These are phyloP conservation scores for Lissonota sp. DNA, from an alignment of 2,888 invertebrate species.

Conservation along the genomic window DNA sequence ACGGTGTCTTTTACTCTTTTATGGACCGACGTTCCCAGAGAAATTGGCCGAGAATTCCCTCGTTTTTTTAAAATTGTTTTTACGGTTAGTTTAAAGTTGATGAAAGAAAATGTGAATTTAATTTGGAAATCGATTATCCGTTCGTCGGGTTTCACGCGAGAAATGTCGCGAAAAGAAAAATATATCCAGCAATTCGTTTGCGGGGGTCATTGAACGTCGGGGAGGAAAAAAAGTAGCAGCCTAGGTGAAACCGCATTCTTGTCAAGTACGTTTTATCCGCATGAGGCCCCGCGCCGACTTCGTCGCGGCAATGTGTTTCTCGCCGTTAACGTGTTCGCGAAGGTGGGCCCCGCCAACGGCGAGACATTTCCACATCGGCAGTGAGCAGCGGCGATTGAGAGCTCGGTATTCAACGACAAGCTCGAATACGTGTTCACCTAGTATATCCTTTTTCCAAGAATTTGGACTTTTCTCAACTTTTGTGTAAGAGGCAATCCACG, in stretches of 20 bases:
- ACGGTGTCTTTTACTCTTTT: too few species aligned
- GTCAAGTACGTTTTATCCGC: conserved; percentile 77
- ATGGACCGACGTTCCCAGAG: too few species aligned
- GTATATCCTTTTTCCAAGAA: conserved; percentile 58
- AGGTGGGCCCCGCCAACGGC: conserved; percentile 28
- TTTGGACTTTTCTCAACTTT: conserved; percentile 22
- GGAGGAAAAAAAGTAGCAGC: conserved; percentile 70
- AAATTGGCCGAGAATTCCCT: too few species aligned
- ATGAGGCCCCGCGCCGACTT: conserved; percentile 23
- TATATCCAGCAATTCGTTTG: conserved; percentile 52
- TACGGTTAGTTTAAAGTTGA: too few species aligned
- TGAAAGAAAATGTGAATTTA: too few species aligned
- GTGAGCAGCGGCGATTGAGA: conserved; percentile 16
- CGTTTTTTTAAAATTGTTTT: too few species aligned
- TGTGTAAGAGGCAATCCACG: too few species aligned
- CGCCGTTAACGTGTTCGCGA: too few species aligned
- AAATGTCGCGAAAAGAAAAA: conserved; percentile 12
- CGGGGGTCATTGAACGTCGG: conserved; percentile 71
- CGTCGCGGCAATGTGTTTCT: too few species aligned
- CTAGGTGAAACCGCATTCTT: conserved; percentile 79
- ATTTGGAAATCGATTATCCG: too few species aligned
- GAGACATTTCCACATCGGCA: conserved; percentile 41
- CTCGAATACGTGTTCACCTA: conserved; percentile 52
- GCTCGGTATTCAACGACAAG: conserved; percentile 62
- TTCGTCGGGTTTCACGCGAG: neutral